Evolutionary conservation across 2,888 invertebrate genomes (phyloP), one percentile per base, ranked within the genome.

Genomic region (Ormyrus pomaceus): DNA sequence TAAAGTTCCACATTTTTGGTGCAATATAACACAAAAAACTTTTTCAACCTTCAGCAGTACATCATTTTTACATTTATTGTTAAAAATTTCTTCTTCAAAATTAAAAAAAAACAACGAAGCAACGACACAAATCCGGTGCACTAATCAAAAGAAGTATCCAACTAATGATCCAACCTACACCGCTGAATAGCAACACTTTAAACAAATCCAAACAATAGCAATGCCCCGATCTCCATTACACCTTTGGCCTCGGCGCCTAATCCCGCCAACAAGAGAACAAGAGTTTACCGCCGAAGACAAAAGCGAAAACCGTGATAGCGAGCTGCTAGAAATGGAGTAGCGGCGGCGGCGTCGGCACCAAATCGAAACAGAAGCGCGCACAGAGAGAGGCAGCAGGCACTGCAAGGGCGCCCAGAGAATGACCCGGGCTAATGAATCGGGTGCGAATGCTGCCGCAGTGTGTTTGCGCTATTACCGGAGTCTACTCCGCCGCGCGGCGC

Each of bases 341-440:
- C 65, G 10, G 34, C 62, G 5, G 11, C 62, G 5, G 10, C 51
- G 51, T 13, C 66, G 6, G 34, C 10, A 9, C 8, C 19, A 68
- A 64, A 59, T 64, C 8, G 45, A 78, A 48, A 79, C 71, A 82
- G 78, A 19, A 69, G 66, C 55, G 34, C 61, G 64, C 19, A 59
- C 64, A 61, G 59, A 59, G 65, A 45, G 45, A 45, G 19, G 11
- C 6, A 13, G 13, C 13, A 45, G 13, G 62, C 62, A 46, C 10
- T 5, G 46, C 9, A n/a, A 48, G 1, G n/a, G 10, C 53, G 59
- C 6, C 19, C 13, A n/a, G 64, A 11, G 59, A 65, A 58, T 11
- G 71, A 72, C 48, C 62, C 68, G 66, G 19, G 72, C 76, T 76
- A 76, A 79, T 79, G 74, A 69, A 79, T 74, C 65, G 64, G 71